Evolutionary conservation across 2,797 vertebrate genomes (phyloP), one percentile per base, ranked within the genome.

Genomic region (Melanotaenia parkinsoni): DNA sequence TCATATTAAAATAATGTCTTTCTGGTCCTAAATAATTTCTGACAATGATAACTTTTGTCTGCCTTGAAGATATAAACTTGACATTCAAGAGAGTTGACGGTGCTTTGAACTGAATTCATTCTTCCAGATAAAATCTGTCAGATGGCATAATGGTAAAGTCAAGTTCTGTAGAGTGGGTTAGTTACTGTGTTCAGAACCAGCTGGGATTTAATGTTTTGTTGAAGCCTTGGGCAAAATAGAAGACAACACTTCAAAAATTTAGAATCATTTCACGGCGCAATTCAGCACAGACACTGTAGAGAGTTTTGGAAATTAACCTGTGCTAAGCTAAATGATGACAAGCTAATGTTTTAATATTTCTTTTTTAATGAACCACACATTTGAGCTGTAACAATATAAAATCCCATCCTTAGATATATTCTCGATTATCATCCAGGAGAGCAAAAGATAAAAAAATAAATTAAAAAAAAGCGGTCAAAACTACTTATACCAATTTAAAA

Each of bases 101-200:
- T 71, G 85, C 72, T 74, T 83, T 76, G 40, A 84, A 79, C 68
- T 77, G 64, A 54, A 61, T 61, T 71, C 70, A 80, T 74, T 86
- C 83, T 86, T 84, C 71, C 86, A 88, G 76, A 86, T 66, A 33
- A 79, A 84, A 74, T 82, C 79, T 85, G 85, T 85, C 88, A 81
- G 61, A 76, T 78, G 51, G 47, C 65, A 86, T 87, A 73, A 86
- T 73, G 32, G 56, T 82, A 58, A 77, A 83, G 72, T 78, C 69
- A 82, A 80, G 71, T 76, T 32, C 35, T 70, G 53, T 32, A 57
- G 67, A 78, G 64, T 83, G 81, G 79, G 58, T 80, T 86, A 72
- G 77, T 81, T 88, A 77, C 82, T 79, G 70, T 57, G 76, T 64
- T 51, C 32, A 38, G 9, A 8, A 87, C 83, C 81, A 89, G 84